Evolutionary conservation across 2,113 vertebrate genomes (phyloP).

Genomic region (Macroglossus sobrinus): DNA sequence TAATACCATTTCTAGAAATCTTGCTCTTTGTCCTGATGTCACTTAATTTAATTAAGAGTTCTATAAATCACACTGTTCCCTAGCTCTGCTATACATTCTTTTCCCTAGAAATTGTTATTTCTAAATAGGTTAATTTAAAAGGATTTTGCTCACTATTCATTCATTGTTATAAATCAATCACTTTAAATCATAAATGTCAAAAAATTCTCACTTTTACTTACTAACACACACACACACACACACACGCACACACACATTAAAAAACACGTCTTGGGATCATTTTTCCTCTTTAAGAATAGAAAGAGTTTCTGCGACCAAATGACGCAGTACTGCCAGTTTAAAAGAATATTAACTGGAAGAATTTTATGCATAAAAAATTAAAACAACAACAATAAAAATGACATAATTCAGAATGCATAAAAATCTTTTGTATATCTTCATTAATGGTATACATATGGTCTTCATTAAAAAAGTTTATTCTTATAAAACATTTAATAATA

Average conservation of each 20-base stretch:
- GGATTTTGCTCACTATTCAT: background rate
- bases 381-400: background rate
- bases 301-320: background rate
- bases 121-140: background rate
- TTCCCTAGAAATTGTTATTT: background rate
- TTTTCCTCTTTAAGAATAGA: background rate
- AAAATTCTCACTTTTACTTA: background rate
- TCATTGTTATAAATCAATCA: background rate
- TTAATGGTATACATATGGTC: background rate
- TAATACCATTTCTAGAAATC: background rate
- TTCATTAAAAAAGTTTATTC: background rate
- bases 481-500: background rate
- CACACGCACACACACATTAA: background rate
- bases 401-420: background rate
- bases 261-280: background rate
- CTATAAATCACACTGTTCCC: background rate
- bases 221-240: background rate
- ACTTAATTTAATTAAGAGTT: background rate
- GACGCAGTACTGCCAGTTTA: background rate
- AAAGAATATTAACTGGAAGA: background rate
- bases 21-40: background rate
- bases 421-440: background rate
- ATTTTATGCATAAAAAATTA: background rate
- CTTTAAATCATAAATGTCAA: background rate
- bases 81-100: background rate